phyloP scores from a whole-genome alignment of 2,113 vertebrate genomes.

The Embiotoca jacksoni region DNA sequence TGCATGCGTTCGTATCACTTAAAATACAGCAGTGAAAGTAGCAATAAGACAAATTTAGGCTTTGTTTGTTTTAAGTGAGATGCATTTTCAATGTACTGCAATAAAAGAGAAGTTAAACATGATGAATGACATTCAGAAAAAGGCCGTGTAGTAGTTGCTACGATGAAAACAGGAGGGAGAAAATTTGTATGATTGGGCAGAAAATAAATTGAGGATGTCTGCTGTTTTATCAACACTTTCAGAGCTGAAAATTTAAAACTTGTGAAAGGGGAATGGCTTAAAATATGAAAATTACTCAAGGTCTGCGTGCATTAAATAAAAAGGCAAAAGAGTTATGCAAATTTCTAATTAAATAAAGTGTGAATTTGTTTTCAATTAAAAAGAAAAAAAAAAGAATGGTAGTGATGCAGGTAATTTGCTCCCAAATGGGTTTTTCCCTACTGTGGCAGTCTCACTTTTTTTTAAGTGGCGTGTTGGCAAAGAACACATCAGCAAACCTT shows the following conservation, averaged over 20 bases:
- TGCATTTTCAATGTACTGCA: slow-evolving; percentile 55
- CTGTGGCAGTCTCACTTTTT: slow-evolving; percentile 51
- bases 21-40: slow-evolving; percentile 55
- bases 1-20: slow-evolving; percentile 64
- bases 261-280: slow-evolving; percentile 18
- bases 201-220: slow-evolving; percentile 51
- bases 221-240: slow-evolving; percentile 56
- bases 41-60: slow-evolving; percentile 61
- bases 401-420: slow-evolving; percentile 46
- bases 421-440: slow-evolving; percentile 51
- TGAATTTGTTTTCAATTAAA: slow-evolving; percentile 68
- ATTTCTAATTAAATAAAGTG: slow-evolving; percentile 65
- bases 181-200: slow-evolving; percentile 58
- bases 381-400: slow-evolving; percentile 18
- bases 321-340: slow-evolving; percentile 56
- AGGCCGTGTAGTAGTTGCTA: slow-evolving; percentile 40
- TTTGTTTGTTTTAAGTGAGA: slow-evolving; percentile 71
- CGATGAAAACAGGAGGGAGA: slow-evolving; percentile 32
- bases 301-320: slow-evolving; percentile 57
- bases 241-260: slow-evolving; percentile 47
- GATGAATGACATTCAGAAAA: slow-evolving; percentile 66
- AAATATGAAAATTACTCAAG: slow-evolving; percentile 50
- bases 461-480: slow-evolving; percentile 49
- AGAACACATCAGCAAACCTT: slow-evolving; percentile 49
- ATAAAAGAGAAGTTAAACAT: slow-evolving; percentile 59